A percentile compares a stretch with the other conserved stretches of the same genome.
These are phyloP conservation scores for Phallusia fumigata DNA, from an alignment of 23 tunicate species.

Conservation along the genomic window DNA sequence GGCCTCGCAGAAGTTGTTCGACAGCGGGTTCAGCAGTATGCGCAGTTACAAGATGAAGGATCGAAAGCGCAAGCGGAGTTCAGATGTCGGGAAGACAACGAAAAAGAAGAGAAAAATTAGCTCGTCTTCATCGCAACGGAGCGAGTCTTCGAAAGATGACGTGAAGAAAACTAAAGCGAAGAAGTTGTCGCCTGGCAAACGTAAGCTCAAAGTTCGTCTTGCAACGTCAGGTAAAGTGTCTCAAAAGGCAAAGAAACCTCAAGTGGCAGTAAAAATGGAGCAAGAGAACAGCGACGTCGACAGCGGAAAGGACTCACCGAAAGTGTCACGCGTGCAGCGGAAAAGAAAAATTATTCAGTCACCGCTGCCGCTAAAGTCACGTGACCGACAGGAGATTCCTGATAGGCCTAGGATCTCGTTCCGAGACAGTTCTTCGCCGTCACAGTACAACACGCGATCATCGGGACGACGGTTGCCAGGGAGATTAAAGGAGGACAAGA, in stretches of 20 bases:
- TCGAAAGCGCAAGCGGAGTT: not conserved
- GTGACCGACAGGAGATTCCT: not conserved
- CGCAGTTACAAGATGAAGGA: slow-evolving; percentile 26
- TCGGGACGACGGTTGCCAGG: slow-evolving; percentile 37
- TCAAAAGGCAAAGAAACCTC: not conserved
- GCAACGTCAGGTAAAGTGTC: not conserved
- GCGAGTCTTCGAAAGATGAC: not conserved
- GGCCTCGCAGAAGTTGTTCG: slow-evolving; percentile 36
- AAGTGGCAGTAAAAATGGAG: slow-evolving; percentile 3
- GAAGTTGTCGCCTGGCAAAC: not conserved
- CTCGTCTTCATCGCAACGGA: slow-evolving; percentile 6
- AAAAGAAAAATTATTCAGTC: not conserved
- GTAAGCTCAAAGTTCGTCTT: slow-evolving; percentile 10
- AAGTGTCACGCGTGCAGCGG: slow-evolving; percentile 17
- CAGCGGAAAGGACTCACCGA: slow-evolving; percentile 94
- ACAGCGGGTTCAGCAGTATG: slow-evolving; percentile 87
- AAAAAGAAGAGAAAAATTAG: slow-evolving; percentile 12
- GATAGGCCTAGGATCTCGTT: slow-evolving; percentile 4
- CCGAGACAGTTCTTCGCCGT: slow-evolving; percentile 10
- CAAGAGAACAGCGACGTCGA: slow-evolving; percentile 66
- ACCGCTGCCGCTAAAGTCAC: slow-evolving; percentile 1
- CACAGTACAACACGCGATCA: slow-evolving; percentile 61
- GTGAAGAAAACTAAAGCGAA: slow-evolving; percentile 18
- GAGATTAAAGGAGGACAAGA: not conserved
- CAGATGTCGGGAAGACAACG: not conserved